These are phyloP conservation scores for Drosophila persimilis DNA, from an alignment of 1,140 invertebrate species.

Conservation along the genomic window DNA sequence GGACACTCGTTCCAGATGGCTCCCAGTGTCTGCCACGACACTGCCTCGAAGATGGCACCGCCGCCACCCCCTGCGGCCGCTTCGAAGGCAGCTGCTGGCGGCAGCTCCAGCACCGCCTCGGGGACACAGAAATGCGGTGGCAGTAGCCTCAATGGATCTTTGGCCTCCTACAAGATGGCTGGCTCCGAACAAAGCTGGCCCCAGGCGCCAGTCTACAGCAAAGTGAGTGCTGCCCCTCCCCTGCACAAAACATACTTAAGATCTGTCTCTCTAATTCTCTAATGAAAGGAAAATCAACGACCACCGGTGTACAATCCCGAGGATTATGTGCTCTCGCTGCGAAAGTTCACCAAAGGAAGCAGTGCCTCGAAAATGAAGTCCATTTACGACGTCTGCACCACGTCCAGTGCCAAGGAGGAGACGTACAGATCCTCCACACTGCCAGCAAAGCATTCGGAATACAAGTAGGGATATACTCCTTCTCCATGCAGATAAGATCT, in stretches of 20 bases:
- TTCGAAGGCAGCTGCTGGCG: constrained; percentile 18
- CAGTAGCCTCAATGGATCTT: constrained; percentile 73
- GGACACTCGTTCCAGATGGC: constrained; percentile 59
- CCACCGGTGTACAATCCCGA: constrained; percentile 94
- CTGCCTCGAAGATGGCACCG: constrained; percentile 48
- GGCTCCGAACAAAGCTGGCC: constrained; percentile 81
- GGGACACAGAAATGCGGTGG: constrained; percentile 69
- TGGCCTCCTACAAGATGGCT: constrained; percentile 79
- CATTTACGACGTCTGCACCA: constrained; percentile 74
- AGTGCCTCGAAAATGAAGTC: constrained; percentile 63
- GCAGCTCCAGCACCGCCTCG: constrained; percentile 34
- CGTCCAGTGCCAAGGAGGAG: constrained; percentile 41
- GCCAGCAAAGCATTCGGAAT: constrained; percentile 77
- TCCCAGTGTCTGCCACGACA: constrained; percentile 74
- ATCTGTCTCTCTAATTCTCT: no score
- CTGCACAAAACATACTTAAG: background rate
- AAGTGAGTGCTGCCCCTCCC: constrained; percentile 36
- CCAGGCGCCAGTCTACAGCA: constrained; percentile 68
- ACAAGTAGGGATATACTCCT: constrained; percentile 58
- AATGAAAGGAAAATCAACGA: constrained; percentile 89
- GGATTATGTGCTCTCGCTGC: constrained; percentile 90
- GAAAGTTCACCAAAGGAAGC: constrained; percentile 88
- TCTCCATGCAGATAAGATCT: background rate
- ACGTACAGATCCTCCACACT: constrained; percentile 65
- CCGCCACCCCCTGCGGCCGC: no score